phyloP scores from a whole-genome alignment of 2,888 invertebrate genomes.

The Fragum whitleyi region DNA sequence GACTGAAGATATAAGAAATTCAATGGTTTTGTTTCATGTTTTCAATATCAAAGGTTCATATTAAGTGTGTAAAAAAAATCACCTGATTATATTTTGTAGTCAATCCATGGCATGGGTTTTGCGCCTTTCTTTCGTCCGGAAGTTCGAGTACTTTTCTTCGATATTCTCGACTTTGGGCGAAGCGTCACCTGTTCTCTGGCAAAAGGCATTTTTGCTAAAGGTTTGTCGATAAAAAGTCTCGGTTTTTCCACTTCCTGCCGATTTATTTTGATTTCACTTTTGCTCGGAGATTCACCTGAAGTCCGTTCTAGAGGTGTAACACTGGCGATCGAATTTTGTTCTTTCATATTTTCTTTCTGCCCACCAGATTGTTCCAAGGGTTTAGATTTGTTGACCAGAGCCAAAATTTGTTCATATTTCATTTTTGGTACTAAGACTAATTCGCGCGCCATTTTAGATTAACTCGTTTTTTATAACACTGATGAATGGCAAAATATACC shows the following conservation, averaged over 20 bases:
- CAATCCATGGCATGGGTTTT: conserved; percentile 11
- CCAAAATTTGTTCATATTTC: conserved; percentile 45
- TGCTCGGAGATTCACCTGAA: not conserved
- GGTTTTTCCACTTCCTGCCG: conserved; percentile 8
- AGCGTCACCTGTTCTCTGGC: not conserved
- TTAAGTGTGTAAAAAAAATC: not conserved
- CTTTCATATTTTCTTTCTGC: conserved; percentile 3
- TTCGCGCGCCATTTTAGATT: conserved; percentile 44
- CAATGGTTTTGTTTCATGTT: no score
- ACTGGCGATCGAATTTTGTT: not conserved
- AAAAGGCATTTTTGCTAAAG: conserved; percentile 33
- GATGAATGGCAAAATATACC: conserved; percentile 38
- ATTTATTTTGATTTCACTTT: not conserved
- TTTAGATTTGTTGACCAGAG: not conserved
- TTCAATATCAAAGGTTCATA: no score
- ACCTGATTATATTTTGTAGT: conserved; percentile 8
- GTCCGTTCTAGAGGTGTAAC: not conserved
- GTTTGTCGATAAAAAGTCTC: conserved; percentile 35
- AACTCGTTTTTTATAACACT: conserved; percentile 24
- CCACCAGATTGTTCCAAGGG: conserved; percentile 27
- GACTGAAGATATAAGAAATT: no score
- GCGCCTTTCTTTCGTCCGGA: not conserved
- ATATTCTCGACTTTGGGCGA: not conserved
- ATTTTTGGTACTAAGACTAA: conserved; percentile 45
- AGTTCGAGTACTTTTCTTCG: not conserved